Base-by-base conservation (phyloP, 1,140 invertebrate species). In the Habropoda laboriosa region DNA sequence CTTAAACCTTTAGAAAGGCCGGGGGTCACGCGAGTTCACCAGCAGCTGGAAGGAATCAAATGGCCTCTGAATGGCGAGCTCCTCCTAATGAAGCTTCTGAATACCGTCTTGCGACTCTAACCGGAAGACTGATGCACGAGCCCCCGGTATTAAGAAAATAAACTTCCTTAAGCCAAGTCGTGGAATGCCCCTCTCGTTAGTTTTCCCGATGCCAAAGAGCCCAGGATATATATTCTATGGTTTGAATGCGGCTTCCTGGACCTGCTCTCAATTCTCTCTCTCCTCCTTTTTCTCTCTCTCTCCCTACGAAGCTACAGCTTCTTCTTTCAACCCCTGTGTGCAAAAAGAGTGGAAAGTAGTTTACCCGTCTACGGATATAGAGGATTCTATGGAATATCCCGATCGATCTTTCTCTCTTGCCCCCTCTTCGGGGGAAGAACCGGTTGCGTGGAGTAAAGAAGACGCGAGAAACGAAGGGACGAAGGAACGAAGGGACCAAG, bases 121-220 rank as follows among this genome's bases (percentile, higher is more conserved):
- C 64, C 45, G 71, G 77, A 80, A 83, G 77, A 66, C 77, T 64
- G 71, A 83, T 80, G 83, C 60, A 51, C 71, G 58, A n/a, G 32
- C 10, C 30, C 24, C 12, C 27, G 53, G 71, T 58, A 80, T 85
- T 85, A 84, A 85, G 83, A 85, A 84, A 85, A 85, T 84, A 85
- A 85, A 85, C 83, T 83, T 85, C 71, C 70, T 85, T 79, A 45
- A 75, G 45, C 57, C 58, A 67, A 72, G 45, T 49, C 40, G 30
- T 53, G 55, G 78, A 84, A 83, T 85, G 83, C 58, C 45, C n/a
- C 66, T 75, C 83, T 85, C 81, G 83, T 85, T 85, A 85, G 83
- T 85, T 80, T 64, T 42, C 75, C 55, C 38, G 68, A 80, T 72
- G 81, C 71, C 81, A 83, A 83, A 85, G 81, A 57, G 75, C 47